Conservation (phyloP, 2,888 invertebrate species). For the Harpalus rubripes region DNA sequence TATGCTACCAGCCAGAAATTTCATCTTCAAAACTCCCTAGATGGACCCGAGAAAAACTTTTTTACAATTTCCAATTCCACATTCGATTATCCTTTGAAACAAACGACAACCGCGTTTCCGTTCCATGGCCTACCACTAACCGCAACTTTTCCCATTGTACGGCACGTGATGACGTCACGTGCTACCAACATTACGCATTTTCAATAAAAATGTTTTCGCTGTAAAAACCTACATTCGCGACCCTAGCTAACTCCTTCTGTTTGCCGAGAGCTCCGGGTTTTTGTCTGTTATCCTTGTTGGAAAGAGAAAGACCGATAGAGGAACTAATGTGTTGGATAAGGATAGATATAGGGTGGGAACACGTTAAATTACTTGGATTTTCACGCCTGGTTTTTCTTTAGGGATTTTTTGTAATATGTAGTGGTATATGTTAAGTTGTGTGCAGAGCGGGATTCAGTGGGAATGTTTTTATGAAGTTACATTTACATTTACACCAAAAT, state of each 20-base stretch:
- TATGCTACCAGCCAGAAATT: too few relatives aligned
- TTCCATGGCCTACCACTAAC: slow-evolving; percentile 39
- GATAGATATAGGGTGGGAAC: slow-evolving; percentile 35
- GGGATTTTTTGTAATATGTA: slow-evolving; percentile 49
- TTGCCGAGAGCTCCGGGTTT: slow-evolving; percentile 10
- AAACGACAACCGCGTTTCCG: slow-evolving; percentile 28
- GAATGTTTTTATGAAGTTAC: slow-evolving; percentile 24
- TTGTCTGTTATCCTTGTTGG: slow-evolving; percentile 43
- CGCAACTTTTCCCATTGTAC: slow-evolving; percentile 46
- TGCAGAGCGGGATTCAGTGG: slow-evolving; percentile 8
- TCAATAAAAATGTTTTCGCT: slow-evolving; percentile 63
- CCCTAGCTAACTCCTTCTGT: slow-evolving; percentile 3
- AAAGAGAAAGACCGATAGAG: slow-evolving; percentile 12
- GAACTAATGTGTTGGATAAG: slow-evolving; percentile 1
- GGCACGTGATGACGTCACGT: slow-evolving; percentile 52
- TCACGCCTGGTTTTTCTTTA: slow-evolving; percentile 42
- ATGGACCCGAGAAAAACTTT: background rate
- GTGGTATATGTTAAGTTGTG: slow-evolving; percentile 36
- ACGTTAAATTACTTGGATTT: slow-evolving; percentile 64
- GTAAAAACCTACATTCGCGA: slow-evolving; percentile 47
- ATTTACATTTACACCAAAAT: slow-evolving; percentile 52
- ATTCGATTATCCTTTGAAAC: slow-evolving; percentile 35
- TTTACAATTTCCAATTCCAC: slow-evolving; percentile 12
- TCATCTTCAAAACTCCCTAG: background rate
- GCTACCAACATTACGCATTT: slow-evolving; percentile 60